A percentile compares a stretch with the other conserved stretches of the same genome.
Evolutionary conservation across 2,888 invertebrate species (phyloP).

Genomic region (Lasioglossum malachurum): DNA sequence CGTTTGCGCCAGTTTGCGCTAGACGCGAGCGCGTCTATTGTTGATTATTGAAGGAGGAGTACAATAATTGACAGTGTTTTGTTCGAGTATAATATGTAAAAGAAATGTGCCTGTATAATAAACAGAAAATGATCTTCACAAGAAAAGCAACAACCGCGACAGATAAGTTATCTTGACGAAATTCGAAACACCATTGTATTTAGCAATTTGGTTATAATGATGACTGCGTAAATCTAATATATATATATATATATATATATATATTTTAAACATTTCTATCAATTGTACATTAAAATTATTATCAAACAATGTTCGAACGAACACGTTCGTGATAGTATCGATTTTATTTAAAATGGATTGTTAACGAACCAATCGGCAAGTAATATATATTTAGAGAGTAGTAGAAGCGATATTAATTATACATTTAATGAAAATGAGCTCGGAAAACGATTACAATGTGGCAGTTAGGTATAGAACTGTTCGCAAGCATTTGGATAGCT

Average conservation of each 20-base stretch:
- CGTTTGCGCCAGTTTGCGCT: slow-evolving; percentile 28
- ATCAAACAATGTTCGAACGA: neutral
- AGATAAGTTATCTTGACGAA: slow-evolving; percentile 7
- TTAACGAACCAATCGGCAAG: slow-evolving; percentile 5
- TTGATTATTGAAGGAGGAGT: too few species aligned
- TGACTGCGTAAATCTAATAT: slow-evolving; percentile 5
- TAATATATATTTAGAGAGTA: slow-evolving; percentile 4
- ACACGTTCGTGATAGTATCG: neutral
- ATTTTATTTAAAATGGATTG: neutral
- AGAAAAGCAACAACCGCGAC: neutral
- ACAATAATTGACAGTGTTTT: slow-evolving; percentile 5
- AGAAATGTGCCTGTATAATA: slow-evolving; percentile 3
- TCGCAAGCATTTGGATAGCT: slow-evolving; percentile 91
- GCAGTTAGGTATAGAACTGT: slow-evolving; percentile 85
- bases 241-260: neutral
- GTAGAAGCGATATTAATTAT: neutral
- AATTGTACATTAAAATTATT: slow-evolving; percentile 12
- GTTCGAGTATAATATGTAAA: neutral
- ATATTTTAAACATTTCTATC: neutral
- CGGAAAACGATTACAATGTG: slow-evolving; percentile 76
- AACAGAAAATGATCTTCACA: neutral
- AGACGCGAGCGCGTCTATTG: slow-evolving; percentile 18
- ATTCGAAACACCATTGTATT: neutral
- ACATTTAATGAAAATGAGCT: slow-evolving; percentile 56
- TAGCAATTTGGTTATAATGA: slow-evolving; percentile 32